Percentiles rank a stretch among this genome's conserved stretches.
These are phyloP conservation scores for Vireo griseus DNA, from an alignment of 2,797 vertebrate species.

Conservation along the genomic window DNA sequence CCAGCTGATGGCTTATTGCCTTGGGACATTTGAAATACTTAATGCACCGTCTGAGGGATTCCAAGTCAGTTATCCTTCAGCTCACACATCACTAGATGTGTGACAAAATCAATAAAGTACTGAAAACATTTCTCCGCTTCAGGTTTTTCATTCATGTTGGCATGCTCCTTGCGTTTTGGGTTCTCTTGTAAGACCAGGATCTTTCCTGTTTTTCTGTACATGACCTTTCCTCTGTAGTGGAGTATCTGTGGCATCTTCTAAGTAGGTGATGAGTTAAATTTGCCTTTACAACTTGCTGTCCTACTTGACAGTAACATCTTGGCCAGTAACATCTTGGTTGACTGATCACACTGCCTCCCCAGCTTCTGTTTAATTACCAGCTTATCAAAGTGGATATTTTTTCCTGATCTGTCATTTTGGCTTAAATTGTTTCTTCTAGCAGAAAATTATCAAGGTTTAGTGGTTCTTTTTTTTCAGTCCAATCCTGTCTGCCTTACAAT, in stretches of 20 bases:
- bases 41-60: not conserved
- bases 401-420: not conserved
- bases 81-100: not conserved
- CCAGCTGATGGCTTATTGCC: not conserved
- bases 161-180: not conserved
- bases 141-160: not conserved
- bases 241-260: not conserved
- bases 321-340: not conserved
- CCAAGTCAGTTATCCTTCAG: not conserved
- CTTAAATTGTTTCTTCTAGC: constrained; percentile 41
- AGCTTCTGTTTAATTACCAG: constrained; percentile 49
- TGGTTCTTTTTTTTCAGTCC: constrained; percentile 12
- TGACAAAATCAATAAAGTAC: not conserved
- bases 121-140: not conserved
- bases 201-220: not conserved
- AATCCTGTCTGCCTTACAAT: constrained; percentile 1
- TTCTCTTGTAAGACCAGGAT: not conserved
- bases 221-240: not conserved
- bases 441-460: constrained; percentile 42
- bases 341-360: constrained; percentile 10
- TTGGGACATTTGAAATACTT: not conserved
- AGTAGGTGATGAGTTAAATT: not conserved
- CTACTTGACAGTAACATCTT: constrained; percentile 30
- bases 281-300: constrained; percentile 12
- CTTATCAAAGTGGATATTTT: constrained; percentile 33